Evolutionary conservation across 2,888 invertebrate genomes (phyloP).

Genomic region (Chironomus tentans): DNA sequence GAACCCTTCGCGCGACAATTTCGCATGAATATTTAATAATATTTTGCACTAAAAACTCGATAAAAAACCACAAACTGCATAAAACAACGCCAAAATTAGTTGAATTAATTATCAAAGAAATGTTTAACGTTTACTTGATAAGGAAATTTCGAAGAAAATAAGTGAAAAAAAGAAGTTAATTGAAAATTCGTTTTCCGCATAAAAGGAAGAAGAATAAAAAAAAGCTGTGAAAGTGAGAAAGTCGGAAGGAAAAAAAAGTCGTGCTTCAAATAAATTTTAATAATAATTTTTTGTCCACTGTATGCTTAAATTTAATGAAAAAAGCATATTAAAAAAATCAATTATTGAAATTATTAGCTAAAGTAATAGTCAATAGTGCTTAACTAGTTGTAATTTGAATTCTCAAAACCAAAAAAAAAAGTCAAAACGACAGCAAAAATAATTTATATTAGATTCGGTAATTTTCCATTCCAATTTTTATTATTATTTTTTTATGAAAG

Average conservation of each 20-base stretch:
- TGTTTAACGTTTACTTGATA: constrained; percentile 15
- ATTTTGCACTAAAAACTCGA: neutral
- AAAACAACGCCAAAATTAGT: neutral
- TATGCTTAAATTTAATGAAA: neutral
- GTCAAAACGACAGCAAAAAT: constrained; percentile 5
- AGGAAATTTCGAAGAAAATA: constrained; percentile 22
- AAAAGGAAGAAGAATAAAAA: neutral
- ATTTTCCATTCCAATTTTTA: constrained; percentile 4
- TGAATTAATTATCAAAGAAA: constrained; percentile 2
- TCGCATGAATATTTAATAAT: constrained; percentile 12
- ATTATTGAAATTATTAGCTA: constrained; percentile 9
- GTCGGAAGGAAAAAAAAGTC: neutral
- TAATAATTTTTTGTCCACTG: neutral
- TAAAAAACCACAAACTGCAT: neutral
- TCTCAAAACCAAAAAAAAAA: neutral
- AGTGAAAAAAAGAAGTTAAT: neutral
- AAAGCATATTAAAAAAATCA: constrained; percentile 14
- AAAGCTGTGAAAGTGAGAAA: constrained; percentile 10
- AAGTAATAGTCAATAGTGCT: constrained; percentile 14
- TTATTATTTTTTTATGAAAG: no score
- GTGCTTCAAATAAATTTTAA: neutral
- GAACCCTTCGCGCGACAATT: constrained; percentile 12
- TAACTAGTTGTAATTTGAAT: constrained; percentile 2
- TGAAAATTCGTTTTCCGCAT: neutral
- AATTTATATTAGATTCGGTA: constrained; percentile 15